A percentile compares a stretch with the other conserved stretches of the same genome.
Conservation (phyloP, 2,113 vertebrate genomes). For the Hiodon alosoides region DNA sequence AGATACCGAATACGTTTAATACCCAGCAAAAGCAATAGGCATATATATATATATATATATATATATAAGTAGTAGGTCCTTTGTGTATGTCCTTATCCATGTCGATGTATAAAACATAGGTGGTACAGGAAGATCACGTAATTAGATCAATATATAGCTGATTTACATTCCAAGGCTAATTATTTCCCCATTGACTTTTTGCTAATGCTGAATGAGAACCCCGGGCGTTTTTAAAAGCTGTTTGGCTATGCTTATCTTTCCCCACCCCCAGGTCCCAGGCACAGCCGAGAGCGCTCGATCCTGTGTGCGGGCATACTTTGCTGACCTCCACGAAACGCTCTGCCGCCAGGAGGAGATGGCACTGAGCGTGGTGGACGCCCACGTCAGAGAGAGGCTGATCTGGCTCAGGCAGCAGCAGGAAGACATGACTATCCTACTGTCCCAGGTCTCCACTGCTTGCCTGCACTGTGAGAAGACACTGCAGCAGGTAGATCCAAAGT, state of each 20-base stretch:
- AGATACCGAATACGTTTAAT: no score
- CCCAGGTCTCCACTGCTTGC: conserved; percentile 94
- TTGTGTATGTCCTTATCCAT: no score
- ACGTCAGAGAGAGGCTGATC: conserved; percentile 90
- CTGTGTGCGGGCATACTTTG: conserved; percentile 93
- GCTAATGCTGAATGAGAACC: no score
- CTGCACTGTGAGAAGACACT: conserved; percentile 97
- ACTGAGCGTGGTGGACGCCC: conserved; percentile 92
- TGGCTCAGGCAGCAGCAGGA: conserved; percentile 97
- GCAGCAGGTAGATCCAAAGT: conserved; percentile 77
- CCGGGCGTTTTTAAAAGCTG: no score
- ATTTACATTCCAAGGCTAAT: no score
- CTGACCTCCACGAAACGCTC: conserved; percentile 91
- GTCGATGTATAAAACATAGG: no score
- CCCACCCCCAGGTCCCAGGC: conserved; percentile 74
- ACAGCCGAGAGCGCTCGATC: conserved; percentile 95
- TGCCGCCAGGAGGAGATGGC: conserved; percentile 99
- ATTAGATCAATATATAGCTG: no score
- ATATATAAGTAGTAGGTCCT: no score
- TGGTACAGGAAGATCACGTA: no score
- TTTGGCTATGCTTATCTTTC: neutral
- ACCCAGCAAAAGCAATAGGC: no score
- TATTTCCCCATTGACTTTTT: no score
- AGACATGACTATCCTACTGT: conserved; percentile 96
- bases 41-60: no score